These are phyloP conservation scores for Heliconius himera DNA, from an alignment of 1,140 invertebrate species.

Conservation along the genomic window DNA sequence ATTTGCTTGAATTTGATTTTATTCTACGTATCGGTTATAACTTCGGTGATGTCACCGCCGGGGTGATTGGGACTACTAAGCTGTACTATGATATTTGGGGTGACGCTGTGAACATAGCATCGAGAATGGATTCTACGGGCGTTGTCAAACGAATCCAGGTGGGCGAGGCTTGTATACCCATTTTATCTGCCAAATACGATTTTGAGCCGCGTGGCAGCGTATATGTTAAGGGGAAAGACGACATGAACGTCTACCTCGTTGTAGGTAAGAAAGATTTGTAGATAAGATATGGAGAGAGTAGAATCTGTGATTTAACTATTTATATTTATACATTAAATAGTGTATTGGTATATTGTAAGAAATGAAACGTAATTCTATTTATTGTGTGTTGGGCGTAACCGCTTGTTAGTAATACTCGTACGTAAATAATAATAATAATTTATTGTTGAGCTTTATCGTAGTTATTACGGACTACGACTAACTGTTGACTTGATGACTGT, in stretches of 20 bases:
- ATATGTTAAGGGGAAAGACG: conserved; percentile 97
- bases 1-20: conserved; percentile 94
- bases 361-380: conserved; percentile 40
- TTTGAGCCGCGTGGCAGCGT: conserved; percentile 93
- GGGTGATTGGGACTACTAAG: conserved; percentile 98
- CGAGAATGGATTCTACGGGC: conserved; percentile 96
- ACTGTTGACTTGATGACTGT: conserved; percentile 33
- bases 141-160: conserved; percentile 94
- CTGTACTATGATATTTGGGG: conserved; percentile 99
- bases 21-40: conserved; percentile 93
- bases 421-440: conserved; percentile 42
- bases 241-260: conserved; percentile 94
- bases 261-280: conserved; percentile 79
- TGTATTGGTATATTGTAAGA: conserved; percentile 28
- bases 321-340: conserved; percentile 54
- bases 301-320: conserved; percentile 81
- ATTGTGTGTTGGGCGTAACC: conserved; percentile 45
- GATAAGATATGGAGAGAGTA: conserved; percentile 66
- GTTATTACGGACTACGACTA: conserved; percentile 18
- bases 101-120: conserved; percentile 98
- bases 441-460: conserved; percentile 45
- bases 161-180: conserved; percentile 86
- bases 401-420: conserved; percentile 47
- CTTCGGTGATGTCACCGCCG: conserved; percentile 95
- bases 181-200: conserved; percentile 87